Base-by-base conservation (phyloP, 2,113 vertebrate genomes). In the Microtus oregoni region DNA sequence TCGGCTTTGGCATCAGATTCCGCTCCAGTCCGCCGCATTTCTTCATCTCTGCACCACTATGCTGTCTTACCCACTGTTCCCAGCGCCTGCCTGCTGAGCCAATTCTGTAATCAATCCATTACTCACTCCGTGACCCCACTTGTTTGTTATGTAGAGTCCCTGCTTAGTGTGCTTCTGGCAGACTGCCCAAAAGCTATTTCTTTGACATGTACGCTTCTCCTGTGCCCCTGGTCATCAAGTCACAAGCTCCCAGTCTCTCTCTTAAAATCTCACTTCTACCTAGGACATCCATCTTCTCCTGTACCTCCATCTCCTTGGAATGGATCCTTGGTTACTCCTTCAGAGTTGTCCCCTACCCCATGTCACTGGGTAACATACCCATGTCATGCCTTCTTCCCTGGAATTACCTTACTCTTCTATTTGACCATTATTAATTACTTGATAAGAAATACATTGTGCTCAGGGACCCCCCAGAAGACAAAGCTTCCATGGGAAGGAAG, bases 241-340 rank as follows among this genome's bases (percentile, higher is more conserved):
- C 7, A 0, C 28, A 75, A 67, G 24, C 58, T 35, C 35, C 44
- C 0, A 0, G 5, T 20, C 30, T 50, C 52, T 15, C 52, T 17
- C 8, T 50, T n/a, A 5, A 73, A 32, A 52, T 61, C 85, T 38
- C 0, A 10, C n/a, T 4, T 58, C 79, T 63, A 35, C 19, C 13
- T 19, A 7, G 35, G 30, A 28, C 12, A 10, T 52, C 24, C 3
- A 0, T 82, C 44, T 52, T 67, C 26, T 7, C 3, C 28, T n/a
- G 0, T 0, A 76, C 44, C 35, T 1, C 76, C 3, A 3, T 12
- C 38, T 90, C 44, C 67, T 28, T 0, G 1, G 35, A 68, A 2
- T 44, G 44, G 26, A 24, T 28, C 3, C 63, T 38, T 20, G 35
- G 7, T 38, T 4, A 22, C 68, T 47, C 15, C 35, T 86, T 44